phyloP scores from a whole-genome alignment of 2,797 vertebrate species.

The Leptatherina wallacei region DNA sequence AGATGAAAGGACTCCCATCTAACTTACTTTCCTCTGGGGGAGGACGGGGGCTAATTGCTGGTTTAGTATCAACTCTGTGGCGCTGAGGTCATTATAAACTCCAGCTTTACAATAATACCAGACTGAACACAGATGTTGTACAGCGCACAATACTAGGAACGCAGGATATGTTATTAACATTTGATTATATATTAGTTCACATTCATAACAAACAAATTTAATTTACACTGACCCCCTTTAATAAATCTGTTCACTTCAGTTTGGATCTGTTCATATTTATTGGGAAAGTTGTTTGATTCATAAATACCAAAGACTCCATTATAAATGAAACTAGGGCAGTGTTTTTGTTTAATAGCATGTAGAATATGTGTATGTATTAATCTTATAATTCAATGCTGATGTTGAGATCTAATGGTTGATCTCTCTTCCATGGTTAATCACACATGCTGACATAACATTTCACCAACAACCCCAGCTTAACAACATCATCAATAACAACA shows the following conservation, averaged over 20 bases:
- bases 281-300: not conserved
- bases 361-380: too few relatives aligned
- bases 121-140: slow-evolving; percentile 59
- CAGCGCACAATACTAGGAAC: slow-evolving; percentile 43
- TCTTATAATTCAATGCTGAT: too few relatives aligned
- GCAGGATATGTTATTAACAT: slow-evolving; percentile 40
- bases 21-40: slow-evolving; percentile 33
- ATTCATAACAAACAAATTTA: slow-evolving; percentile 24
- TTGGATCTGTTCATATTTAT: not conserved
- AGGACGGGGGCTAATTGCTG: slow-evolving; percentile 49
- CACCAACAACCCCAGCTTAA: too few relatives aligned
- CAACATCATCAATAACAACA: too few relatives aligned
- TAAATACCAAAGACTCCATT: not conserved
- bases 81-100: slow-evolving; percentile 49
- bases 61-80: slow-evolving; percentile 50
- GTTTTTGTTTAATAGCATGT: too few relatives aligned
- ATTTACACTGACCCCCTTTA: slow-evolving; percentile 19
- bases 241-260: slow-evolving; percentile 8
- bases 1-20: slow-evolving; percentile 67
- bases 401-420: too few relatives aligned
- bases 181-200: slow-evolving; percentile 23
- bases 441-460: too few relatives aligned
- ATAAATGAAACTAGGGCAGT: too few relatives aligned
- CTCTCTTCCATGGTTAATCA: too few relatives aligned
- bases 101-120: slow-evolving; percentile 39